Percentiles rank a stretch among this genome's conserved stretches.
phyloP scores from a whole-genome alignment of 2,888 invertebrate species.

The Panopea generosa region DNA sequence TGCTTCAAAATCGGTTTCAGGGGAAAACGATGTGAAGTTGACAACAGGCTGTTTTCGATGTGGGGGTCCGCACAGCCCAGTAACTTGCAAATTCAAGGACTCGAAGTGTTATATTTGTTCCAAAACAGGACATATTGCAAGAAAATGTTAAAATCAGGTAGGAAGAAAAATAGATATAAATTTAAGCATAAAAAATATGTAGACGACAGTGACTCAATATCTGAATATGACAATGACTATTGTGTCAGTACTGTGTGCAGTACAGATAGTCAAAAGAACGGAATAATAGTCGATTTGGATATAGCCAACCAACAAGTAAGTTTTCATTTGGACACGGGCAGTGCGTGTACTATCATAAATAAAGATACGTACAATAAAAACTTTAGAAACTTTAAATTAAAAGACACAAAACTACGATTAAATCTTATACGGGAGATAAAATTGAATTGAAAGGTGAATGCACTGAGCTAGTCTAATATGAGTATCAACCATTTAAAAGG shows the following conservation, averaged over 20 bases:
- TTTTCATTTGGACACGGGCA: slow-evolving; percentile 6
- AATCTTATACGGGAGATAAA: slow-evolving; percentile 7
- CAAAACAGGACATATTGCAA: slow-evolving; percentile 22
- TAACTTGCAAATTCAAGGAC: slow-evolving; percentile 14
- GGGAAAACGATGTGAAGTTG: too few species aligned
- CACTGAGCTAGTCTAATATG: not conserved
- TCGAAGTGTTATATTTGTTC: slow-evolving; percentile 28
- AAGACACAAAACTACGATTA: not conserved
- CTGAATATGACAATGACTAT: not conserved
- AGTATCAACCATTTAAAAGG: not conserved
- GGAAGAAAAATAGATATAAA: too few species aligned
- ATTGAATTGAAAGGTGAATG: not conserved
- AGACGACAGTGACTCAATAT: not conserved
- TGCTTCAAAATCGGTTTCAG: too few species aligned
- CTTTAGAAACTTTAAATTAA: not conserved
- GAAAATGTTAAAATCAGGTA: slow-evolving; percentile 2
- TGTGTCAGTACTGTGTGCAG: not conserved
- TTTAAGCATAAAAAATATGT: not conserved
- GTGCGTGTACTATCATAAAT: not conserved
- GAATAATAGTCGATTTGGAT: not conserved
- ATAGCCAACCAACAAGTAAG: not conserved
- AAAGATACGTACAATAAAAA: slow-evolving; percentile 7
- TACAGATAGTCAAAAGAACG: not conserved
- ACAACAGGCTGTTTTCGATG: slow-evolving; percentile 17
- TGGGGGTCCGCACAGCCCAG: slow-evolving; percentile 13